phyloP scores from a whole-genome alignment of 2,113 vertebrate genomes.

The Malurus melanocephalus region DNA sequence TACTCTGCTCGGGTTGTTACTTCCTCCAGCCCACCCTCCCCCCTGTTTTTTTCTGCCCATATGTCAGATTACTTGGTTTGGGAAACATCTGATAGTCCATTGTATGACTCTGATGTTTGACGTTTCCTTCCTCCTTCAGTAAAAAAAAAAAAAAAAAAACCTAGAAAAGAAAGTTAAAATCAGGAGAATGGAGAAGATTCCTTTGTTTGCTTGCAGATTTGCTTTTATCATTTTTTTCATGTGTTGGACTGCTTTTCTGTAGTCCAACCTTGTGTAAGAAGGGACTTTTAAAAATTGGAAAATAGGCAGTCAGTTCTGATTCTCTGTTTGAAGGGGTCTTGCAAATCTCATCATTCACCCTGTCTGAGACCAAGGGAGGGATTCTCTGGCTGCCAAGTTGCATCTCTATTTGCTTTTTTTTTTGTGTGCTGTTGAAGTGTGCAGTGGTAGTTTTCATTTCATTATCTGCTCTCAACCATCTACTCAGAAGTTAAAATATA shows the following conservation, averaged over 20 bases:
- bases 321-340: background rate
- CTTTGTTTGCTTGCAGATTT: background rate
- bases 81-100: slow-evolving; percentile 43
- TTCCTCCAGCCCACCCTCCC: background rate
- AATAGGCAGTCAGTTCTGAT: background rate
- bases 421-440: background rate
- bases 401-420: background rate
- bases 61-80: slow-evolving; percentile 25
- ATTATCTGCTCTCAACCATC: background rate
- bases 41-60: background rate
- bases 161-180: background rate
- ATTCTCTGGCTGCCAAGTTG: background rate
- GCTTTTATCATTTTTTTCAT: background rate
- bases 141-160: background rate
- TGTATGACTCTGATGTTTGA: slow-evolving; percentile 27
- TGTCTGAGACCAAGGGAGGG: background rate
- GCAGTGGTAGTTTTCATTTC: background rate
- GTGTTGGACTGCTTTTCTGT: background rate
- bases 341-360: background rate
- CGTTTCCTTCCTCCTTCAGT: slow-evolving; percentile 41
- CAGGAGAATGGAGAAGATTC: background rate
- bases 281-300: background rate
- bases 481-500: background rate
- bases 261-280: background rate
- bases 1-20: background rate